Percentiles rank a stretch among this genome's conserved stretches.
Evolutionary conservation across 2,888 invertebrate genomes (phyloP).

Genomic region (Pollenia labialis): DNA sequence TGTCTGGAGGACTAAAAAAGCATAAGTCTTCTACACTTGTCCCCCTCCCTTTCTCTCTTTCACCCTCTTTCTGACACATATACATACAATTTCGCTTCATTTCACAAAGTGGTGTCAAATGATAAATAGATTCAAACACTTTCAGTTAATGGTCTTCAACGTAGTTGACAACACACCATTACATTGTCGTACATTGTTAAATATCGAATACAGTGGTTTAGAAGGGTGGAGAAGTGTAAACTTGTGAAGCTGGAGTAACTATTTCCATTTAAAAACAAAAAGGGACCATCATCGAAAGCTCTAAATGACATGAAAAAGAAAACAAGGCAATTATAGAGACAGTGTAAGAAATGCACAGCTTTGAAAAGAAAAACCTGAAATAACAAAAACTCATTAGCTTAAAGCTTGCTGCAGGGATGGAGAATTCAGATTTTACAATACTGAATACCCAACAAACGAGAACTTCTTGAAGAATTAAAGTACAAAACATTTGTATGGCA

Average conservation of each 20-base stretch:
- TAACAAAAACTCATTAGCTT: conserved; percentile 58
- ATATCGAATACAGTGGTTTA: neutral
- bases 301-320: neutral
- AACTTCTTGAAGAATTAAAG: too few species aligned
- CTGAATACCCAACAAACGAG: too few species aligned
- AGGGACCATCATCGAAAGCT: conserved; percentile 1
- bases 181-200: conserved; percentile 42
- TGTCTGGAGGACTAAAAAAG: conserved; percentile 35
- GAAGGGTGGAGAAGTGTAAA: neutral
- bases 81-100: conserved; percentile 2
- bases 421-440: too few species aligned
- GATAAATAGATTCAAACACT: conserved; percentile 71
- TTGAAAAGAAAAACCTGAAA: conserved; percentile 15
- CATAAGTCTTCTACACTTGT: conserved; percentile 3
- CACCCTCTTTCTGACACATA: neutral
- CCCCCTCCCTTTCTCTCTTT: neutral
- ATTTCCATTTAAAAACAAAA: neutral
- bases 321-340: conserved; percentile 16
- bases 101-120: conserved; percentile 49
- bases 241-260: neutral
- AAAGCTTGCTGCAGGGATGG: conserved; percentile 1
- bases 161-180: conserved; percentile 41
- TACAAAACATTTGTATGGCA: too few species aligned
- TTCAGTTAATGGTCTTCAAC: conserved; percentile 63
- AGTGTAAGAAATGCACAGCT: neutral